A percentile compares a stretch with the other conserved stretches of the same genome.
Conservation (phyloP, 2,113 vertebrate genomes). For the Procapra przewalskii region DNA sequence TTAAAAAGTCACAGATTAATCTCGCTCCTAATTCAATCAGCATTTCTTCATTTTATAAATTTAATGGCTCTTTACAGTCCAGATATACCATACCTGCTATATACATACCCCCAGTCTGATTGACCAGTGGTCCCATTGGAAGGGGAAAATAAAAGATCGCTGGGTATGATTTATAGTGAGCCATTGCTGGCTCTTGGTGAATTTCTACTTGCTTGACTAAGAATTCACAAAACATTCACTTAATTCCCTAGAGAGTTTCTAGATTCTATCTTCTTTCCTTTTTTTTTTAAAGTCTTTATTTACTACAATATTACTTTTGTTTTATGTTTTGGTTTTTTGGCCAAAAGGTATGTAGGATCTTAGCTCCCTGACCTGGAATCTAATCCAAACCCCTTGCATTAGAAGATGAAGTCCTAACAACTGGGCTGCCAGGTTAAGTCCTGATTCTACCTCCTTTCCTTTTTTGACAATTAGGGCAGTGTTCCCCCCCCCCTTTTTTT, state of each 20-base stretch:
- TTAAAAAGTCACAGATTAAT: neutral
- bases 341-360: neutral
- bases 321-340: neutral
- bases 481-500: neutral
- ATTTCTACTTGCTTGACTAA: neutral
- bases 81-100: neutral
- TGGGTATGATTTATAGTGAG: neutral
- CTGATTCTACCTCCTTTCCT: neutral
- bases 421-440: neutral
- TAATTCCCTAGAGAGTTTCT: neutral
- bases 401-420: neutral
- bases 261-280: neutral
- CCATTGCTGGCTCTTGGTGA: neutral
- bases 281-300: neutral
- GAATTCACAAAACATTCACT: neutral
- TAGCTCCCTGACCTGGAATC: rapidly evolving
- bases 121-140: neutral
- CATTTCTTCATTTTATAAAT: neutral
- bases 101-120: neutral
- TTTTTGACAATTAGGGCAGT: neutral
- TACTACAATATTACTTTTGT: neutral
- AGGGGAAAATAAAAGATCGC: neutral
- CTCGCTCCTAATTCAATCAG: neutral
- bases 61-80: neutral
- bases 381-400: neutral